Conservation (phyloP, 2,888 invertebrate genomes). For the Drosophila recens region DNA sequence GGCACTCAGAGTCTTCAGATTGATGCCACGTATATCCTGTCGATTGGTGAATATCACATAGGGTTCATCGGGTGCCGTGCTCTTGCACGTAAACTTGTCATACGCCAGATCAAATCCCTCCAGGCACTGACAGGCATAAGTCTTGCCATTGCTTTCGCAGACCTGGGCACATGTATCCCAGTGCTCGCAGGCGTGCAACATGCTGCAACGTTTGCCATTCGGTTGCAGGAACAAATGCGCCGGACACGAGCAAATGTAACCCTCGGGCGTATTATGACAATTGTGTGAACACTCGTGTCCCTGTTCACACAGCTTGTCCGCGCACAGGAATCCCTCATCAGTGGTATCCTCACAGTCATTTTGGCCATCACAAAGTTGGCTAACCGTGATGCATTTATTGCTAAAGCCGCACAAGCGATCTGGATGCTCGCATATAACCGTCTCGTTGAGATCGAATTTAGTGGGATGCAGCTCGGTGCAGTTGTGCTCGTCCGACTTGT, state of each 20-base stretch:
- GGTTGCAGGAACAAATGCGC: constrained; percentile 88
- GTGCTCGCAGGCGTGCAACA: constrained; percentile 88
- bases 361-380: constrained; percentile 90
- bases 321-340: constrained; percentile 92
- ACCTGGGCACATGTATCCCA: constrained; percentile 92
- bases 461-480: constrained; percentile 85
- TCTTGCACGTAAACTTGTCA: constrained; percentile 93
- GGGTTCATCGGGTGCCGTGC: constrained; percentile 88
- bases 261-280: constrained; percentile 90
- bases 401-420: constrained; percentile 89
- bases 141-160: constrained; percentile 85
- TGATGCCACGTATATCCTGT: constrained; percentile 93
- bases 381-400: constrained; percentile 90
- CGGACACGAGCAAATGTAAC: constrained; percentile 91
- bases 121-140: constrained; percentile 91
- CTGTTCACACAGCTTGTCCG: constrained; percentile 88
- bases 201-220: constrained; percentile 89
- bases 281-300: constrained; percentile 89
- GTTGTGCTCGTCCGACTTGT: constrained; percentile 90
- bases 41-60: constrained; percentile 95
- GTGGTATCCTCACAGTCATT: constrained; percentile 90
- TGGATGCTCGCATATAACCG: constrained; percentile 87
- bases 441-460: constrained; percentile 81
- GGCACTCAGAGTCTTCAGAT: constrained; percentile 89
- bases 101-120: constrained; percentile 90